Percentiles rank a stretch among this genome's conserved stretches.
phyloP scores from a whole-genome alignment of 1,140 invertebrate species.

The Papilio glaucus region DNA sequence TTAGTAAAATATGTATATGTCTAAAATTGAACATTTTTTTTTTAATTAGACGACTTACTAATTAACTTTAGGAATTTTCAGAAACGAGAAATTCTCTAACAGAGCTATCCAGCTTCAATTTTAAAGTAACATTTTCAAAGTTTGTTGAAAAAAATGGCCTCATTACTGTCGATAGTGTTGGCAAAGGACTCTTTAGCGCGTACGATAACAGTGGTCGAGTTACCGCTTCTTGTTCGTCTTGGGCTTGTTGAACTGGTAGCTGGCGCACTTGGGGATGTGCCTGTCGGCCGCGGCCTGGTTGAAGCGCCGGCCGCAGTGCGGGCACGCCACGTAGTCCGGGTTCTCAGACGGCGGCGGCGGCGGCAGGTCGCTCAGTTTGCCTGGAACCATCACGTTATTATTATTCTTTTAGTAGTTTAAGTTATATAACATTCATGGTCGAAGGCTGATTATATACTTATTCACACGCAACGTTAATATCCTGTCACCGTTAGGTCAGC shows the following conservation, averaged over 20 bases:
- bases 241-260: conserved; percentile 91
- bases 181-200: not conserved
- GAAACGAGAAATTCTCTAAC: too few relatives aligned
- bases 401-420: too few relatives aligned
- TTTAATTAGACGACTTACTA: too few relatives aligned
- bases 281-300: conserved; percentile 93
- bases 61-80: too few relatives aligned
- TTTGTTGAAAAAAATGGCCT: not conserved
- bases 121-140: not conserved
- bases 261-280: conserved; percentile 96
- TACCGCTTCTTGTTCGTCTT: conserved; percentile 65
- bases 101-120: not conserved
- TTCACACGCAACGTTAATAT: too few relatives aligned
- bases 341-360: conserved; percentile 94
- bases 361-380: conserved; percentile 93
- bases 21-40: too few relatives aligned
- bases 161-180: not conserved
- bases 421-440: too few relatives aligned
- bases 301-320: conserved; percentile 95
- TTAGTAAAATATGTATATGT: too few relatives aligned
- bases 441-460: too few relatives aligned
- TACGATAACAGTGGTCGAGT: conserved; percentile 20
- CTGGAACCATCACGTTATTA: conserved; percentile 47
- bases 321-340: conserved; percentile 96
- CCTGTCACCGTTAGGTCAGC: too few relatives aligned